These are phyloP conservation scores for Lasioglossum leucozonium DNA, from an alignment of 2,888 invertebrate genomes.

Conservation along the genomic window DNA sequence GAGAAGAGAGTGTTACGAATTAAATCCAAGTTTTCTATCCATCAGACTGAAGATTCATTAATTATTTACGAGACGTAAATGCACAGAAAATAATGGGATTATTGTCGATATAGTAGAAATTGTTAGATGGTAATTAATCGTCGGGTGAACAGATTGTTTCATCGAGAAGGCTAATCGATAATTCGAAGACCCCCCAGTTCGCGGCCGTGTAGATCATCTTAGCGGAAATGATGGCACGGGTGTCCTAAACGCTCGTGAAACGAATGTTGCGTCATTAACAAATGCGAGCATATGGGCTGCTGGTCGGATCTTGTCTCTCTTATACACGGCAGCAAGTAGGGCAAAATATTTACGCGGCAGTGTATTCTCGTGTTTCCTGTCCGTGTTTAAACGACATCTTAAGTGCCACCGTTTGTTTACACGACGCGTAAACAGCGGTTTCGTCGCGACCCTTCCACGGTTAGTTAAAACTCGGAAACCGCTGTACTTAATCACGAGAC, in stretches of 20 bases:
- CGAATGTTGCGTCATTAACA: conserved; percentile 74
- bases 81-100: background rate
- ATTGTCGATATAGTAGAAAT: background rate
- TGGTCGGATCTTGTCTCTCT: conserved; percentile 72
- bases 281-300: conserved; percentile 77
- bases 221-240: conserved; percentile 30
- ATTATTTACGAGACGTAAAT: background rate
- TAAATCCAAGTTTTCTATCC: background rate
- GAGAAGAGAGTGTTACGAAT: background rate
- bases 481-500: background rate
- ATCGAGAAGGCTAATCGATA: background rate
- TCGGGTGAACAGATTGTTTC: too few species aligned
- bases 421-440: conserved; percentile 78
- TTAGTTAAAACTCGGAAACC: conserved; percentile 40
- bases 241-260: conserved; percentile 15
- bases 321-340: conserved; percentile 77
- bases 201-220: background rate
- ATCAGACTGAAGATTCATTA: background rate
- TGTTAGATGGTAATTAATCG: background rate
- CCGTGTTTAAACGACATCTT: conserved; percentile 83
- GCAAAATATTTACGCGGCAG: conserved; percentile 82
- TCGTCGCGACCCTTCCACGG: conserved; percentile 64
- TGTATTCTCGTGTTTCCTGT: conserved; percentile 84
- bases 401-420: conserved; percentile 82
- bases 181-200: background rate